Evolutionary conservation across 2,113 vertebrate species (phyloP).

Genomic region (Sturnira hondurensis): DNA sequence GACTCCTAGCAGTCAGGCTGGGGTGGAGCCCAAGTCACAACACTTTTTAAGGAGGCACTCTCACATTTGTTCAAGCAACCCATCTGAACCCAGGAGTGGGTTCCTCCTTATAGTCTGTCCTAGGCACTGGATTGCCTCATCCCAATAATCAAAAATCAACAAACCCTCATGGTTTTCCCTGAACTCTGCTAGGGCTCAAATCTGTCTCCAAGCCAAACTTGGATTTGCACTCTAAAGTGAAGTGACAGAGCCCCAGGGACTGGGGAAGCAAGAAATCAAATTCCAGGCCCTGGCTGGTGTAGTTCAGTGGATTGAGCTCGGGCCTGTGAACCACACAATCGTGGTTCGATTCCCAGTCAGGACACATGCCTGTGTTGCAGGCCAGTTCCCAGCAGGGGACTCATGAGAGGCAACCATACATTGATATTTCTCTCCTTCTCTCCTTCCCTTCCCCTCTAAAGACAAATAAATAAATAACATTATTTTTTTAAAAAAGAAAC

Average conservation of each 20-base stretch:
- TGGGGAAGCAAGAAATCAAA: neutral
- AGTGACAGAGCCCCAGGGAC: neutral
- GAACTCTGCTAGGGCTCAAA: neutral
- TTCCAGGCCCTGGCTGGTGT: too few species aligned
- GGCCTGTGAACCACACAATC: too few species aligned
- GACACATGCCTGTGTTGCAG: too few species aligned
- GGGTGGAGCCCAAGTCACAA: neutral
- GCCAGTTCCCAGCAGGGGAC: too few species aligned
- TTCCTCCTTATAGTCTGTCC: neutral
- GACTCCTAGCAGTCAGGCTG: neutral
- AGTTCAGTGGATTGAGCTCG: too few species aligned
- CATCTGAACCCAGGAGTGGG: neutral
- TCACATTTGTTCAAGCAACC: neutral
- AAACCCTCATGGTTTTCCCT: neutral
- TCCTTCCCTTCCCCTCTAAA: too few species aligned
- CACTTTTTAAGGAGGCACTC: conserved; percentile 3
- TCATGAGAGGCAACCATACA: too few species aligned
- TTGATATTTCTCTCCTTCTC: too few species aligned
- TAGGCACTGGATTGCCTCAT: neutral
- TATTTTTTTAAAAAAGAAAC: too few species aligned
- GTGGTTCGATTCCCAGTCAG: too few species aligned
- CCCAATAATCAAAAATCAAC: neutral
- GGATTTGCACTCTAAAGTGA: neutral
- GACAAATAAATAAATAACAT: too few species aligned
- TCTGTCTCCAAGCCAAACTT: neutral